phyloP scores from a whole-genome alignment of 2,888 invertebrate species.

The Trichacis sp. region DNA sequence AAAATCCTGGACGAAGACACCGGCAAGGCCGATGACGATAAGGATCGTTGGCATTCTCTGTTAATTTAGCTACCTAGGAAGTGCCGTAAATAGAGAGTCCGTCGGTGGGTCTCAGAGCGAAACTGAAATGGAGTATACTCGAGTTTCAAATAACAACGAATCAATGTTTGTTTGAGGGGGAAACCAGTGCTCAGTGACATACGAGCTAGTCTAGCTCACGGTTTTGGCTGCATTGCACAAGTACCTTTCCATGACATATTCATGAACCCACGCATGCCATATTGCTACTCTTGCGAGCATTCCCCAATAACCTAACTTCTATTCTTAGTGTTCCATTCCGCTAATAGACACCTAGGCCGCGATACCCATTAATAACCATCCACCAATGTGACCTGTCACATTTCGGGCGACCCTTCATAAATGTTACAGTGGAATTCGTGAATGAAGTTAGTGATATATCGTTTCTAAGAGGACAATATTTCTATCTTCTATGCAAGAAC shows the following conservation, averaged over 20 bases:
- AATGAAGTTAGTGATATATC: background rate
- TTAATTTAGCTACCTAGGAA: constrained; percentile 62
- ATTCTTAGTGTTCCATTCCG: constrained; percentile 11
- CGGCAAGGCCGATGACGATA: constrained; percentile 45
- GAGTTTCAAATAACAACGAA: constrained; percentile 27
- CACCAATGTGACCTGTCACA: background rate
- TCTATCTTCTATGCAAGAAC: no score
- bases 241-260: constrained; percentile 23
- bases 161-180: constrained; percentile 25
- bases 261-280: constrained; percentile 17
- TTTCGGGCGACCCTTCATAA: background rate
- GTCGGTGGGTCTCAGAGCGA: constrained; percentile 19
- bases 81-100: constrained; percentile 62
- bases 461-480: background rate
- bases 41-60: constrained; percentile 58
- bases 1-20: constrained; percentile 41
- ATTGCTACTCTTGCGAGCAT: constrained; percentile 8
- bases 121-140: constrained; percentile 5
- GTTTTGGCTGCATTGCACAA: background rate
- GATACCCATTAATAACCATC: background rate
- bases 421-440: no score
- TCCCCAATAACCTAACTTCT: constrained; percentile 4
- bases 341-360: constrained; percentile 7
- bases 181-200: constrained; percentile 4
- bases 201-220: constrained; percentile 5